Evolutionary conservation across 2,797 vertebrate species (phyloP), one percentile per base, ranked within the genome.

Genomic region (Trichosurus vulpecula): DNA sequence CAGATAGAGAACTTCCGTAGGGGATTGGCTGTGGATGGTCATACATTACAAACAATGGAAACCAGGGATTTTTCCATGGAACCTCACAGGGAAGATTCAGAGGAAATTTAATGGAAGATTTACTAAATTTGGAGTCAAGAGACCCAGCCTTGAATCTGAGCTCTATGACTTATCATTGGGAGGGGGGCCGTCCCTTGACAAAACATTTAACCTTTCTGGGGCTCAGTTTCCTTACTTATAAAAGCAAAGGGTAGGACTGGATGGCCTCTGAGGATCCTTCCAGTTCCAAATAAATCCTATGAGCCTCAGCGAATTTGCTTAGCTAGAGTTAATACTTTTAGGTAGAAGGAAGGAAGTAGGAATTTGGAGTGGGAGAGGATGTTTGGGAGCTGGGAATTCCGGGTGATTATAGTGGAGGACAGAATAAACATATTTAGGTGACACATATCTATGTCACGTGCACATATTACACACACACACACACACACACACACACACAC

Each of bases 1-100:
- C 91, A 91, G 94, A 41, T 81, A 1, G 90, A 93, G 92, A 97
- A 90, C 5, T 92, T 95, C 30, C 53, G 61, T 54, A 97, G 97
- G 58, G 74, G 27, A 53, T 95, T 94, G 92, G 87, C 27, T 91
- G 47, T 74, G 95, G 51, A 93, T 57, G 51, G 92, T 14, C 4
- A 66, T 91, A 94, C 95, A 61, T n/a, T 1, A 0, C 12, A 52
- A 52, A 51, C 4, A 90, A 93, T 94, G 25, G 90, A 90, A 94
- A 56, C 52, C 51, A 53, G 81, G 29, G 52, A 93, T 94, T 97
- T 92, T 53, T 97, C 90, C 90, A 31, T 6, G 27, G 90, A 91
- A 74, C 16, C 35, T 41, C 35, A 66, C n/a, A n/a, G 61, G 27
- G 16, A 74, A 22, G 74, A 81, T 47, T 25, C 9, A 81, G 41